Evolutionary conservation across 30 jellyfish, hydroid and myxozoan genomes (phyloP).

Genomic region (Nemopilema nomurai): DNA sequence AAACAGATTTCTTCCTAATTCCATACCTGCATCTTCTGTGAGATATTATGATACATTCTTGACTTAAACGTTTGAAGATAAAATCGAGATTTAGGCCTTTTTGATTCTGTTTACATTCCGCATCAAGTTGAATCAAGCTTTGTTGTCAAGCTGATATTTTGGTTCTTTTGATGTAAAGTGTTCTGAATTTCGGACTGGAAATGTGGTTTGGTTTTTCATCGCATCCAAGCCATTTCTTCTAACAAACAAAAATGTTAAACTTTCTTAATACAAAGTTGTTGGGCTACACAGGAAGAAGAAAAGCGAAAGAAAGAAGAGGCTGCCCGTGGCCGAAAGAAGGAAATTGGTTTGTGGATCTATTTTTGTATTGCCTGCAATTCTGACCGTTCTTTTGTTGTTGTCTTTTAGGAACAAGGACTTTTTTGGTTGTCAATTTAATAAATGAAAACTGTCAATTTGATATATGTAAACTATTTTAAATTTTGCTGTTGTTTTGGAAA

Average conservation of each 20-base stretch:
- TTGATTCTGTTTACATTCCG: not conserved
- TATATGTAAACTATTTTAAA: too few relatives aligned
- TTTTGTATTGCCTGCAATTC: not conserved
- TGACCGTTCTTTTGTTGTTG: too few relatives aligned
- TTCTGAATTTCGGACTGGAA: too few relatives aligned
- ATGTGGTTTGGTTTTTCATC: too few relatives aligned
- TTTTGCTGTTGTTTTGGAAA: too few relatives aligned
- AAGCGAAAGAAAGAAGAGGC: slow-evolving; percentile 60
- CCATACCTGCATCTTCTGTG: too few relatives aligned
- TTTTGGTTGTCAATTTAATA: not conserved
- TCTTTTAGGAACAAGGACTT: not conserved
- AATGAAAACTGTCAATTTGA: not conserved
- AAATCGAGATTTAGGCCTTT: not conserved
- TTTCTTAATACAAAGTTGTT: not conserved
- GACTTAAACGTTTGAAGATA: too few relatives aligned
- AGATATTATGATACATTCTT: too few relatives aligned
- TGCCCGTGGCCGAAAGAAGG: slow-evolving; percentile 68
- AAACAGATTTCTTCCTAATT: not conserved
- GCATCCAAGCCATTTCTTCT: too few relatives aligned
- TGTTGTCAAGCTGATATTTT: too few relatives aligned
- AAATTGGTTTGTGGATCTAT: slow-evolving; percentile 28
- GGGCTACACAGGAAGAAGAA: slow-evolving; percentile 58
- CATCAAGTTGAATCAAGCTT: too few relatives aligned
- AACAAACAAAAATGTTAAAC: not conserved
- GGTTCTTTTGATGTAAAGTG: too few relatives aligned